Conservation (phyloP, 2,888 invertebrate genomes). For the Trichopria drosophilae region DNA sequence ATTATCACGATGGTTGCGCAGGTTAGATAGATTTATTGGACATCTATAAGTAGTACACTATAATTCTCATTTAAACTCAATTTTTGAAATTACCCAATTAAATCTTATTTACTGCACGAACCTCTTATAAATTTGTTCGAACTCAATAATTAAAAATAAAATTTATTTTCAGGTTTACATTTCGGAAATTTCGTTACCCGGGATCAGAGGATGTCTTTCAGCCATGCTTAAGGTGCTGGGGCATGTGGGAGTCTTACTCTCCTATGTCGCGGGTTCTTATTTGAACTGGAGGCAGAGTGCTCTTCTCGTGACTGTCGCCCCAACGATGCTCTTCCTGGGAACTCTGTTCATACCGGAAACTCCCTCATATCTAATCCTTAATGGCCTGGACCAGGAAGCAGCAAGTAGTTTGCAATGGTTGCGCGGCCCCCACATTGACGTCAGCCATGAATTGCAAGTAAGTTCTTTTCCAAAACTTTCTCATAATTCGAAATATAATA, state of each 20-base stretch:
- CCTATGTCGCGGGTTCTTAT: slow-evolving; percentile 81
- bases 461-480: slow-evolving; percentile 10
- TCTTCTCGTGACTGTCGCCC: slow-evolving; percentile 76
- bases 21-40: slow-evolving; percentile 57
- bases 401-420: slow-evolving; percentile 74
- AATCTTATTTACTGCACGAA: not conserved
- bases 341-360: slow-evolving; percentile 85
- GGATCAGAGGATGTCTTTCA: slow-evolving; percentile 83
- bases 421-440: slow-evolving; percentile 78
- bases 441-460: slow-evolving; percentile 69
- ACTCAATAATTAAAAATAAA: not conserved
- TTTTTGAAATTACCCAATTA: too few relatives aligned
- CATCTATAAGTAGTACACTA: too few relatives aligned
- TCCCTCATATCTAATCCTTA: slow-evolving; percentile 79
- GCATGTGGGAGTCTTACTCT: slow-evolving; percentile 81
- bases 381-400: slow-evolving; percentile 76
- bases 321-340: slow-evolving; percentile 74
- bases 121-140: not conserved
- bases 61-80: too few relatives aligned
- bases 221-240: slow-evolving; percentile 84
- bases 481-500: not conserved
- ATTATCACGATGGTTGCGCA: slow-evolving; percentile 76
- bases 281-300: slow-evolving; percentile 85
- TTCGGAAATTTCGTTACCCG: slow-evolving; percentile 86
- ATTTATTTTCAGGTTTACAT: slow-evolving; percentile 72